phyloP scores from a whole-genome alignment of 2,113 vertebrate genomes.

The Triplophysa siluroides region DNA sequence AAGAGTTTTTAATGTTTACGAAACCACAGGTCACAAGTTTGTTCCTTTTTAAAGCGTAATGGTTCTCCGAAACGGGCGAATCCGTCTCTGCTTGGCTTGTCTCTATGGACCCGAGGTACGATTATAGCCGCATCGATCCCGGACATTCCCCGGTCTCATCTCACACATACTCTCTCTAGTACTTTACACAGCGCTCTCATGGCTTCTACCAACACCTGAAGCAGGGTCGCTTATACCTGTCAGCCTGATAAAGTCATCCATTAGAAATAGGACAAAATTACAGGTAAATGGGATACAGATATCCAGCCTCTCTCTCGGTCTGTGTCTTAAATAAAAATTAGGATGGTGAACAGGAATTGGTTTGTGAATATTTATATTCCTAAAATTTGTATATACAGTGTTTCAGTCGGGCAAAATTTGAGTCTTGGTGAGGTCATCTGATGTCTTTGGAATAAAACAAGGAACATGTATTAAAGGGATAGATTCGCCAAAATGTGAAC shows the following conservation, averaged over 20 bases:
- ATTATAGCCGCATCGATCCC: slow-evolving; percentile 43
- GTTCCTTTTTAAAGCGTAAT: slow-evolving; percentile 3
- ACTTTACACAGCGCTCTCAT: not conserved
- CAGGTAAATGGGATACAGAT: not conserved
- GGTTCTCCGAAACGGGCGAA: not conserved
- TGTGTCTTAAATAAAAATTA: not conserved
- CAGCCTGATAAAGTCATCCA: slow-evolving; percentile 16
- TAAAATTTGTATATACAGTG: no score
- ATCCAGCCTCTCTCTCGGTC: not conserved
- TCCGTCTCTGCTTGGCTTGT: not conserved
- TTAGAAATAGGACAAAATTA: slow-evolving; percentile 29
- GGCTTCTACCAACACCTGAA: not conserved
- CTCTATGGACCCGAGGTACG: slow-evolving; percentile 8
- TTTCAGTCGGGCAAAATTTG: no score
- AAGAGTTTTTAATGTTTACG: not conserved
- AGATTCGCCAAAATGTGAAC: no score
- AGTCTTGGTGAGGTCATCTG: not conserved
- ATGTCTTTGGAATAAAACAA: not conserved
- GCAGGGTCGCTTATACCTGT: not conserved
- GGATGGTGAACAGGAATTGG: not conserved
- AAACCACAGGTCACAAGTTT: not conserved
- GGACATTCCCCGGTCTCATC: slow-evolving; percentile 1
- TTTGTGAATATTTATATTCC: no score
- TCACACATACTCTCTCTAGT: no score
- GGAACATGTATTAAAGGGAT: no score